Evolutionary conservation across 2,797 vertebrate species (phyloP), one percentile per base, ranked within the genome.

Genomic region (Pampus argenteus): DNA sequence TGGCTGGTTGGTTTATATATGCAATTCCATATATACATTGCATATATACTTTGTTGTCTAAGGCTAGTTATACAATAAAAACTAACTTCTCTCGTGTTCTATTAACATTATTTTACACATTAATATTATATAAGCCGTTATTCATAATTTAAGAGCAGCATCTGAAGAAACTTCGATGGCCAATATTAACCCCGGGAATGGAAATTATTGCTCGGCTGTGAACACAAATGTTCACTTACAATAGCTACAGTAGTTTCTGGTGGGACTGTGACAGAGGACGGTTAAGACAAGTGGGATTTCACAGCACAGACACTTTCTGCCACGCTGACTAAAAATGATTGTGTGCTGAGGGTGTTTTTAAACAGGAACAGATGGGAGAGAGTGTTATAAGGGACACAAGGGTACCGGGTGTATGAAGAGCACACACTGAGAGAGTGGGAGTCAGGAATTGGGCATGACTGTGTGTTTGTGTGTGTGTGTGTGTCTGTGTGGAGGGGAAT

Each of bases 301-400:
- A 84, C 66, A 36, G 70, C 56, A 17, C 63, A 74, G 78, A 83
- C 71, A 65, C 67, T 83, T 82, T 86, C 84, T 87, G 85, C 78
- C 86, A 81, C 73, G 14, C 54, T 44, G 69, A 82, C 73, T 83
- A 45, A 79, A 89, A 87, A 75, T 83, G 78, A 85, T 75, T 76
- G 84, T 82, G 56, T 50, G 26, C 90, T 68, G 73, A 86, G 84
- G 78, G 85, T 81, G 81, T 85, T 85, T 87, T 74, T 81, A 86
- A 86, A 78, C 71, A 78, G 71, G 77, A 90, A 69, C 90, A 90
- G 88, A 91, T 90, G 89, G 86, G 81, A 81, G 78, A 29, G 84
- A 44, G 77, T 66, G 83, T 49, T 83, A 89, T 82, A 60, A 79
- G 82, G 79, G 83, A 86, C 86, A 74, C 57, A 2, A 66, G 85